Evolutionary conservation across 2,797 vertebrate species (phyloP).

Genomic region (Sarcophilus harrisii): DNA sequence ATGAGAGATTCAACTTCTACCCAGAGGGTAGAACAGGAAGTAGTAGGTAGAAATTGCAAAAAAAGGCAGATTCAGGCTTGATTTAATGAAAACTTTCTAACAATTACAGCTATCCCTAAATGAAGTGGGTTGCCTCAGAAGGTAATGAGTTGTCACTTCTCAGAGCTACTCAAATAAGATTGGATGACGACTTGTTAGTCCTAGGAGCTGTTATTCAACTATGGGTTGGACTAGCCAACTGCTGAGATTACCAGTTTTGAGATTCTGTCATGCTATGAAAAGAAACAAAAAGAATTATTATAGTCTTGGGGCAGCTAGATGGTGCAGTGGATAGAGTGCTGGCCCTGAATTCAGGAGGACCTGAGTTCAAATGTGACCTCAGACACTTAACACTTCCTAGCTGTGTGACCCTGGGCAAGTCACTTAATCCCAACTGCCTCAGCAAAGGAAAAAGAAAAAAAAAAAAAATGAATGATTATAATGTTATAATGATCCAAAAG

Average conservation of each 20-base stretch:
- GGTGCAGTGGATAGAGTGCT: too few relatives aligned
- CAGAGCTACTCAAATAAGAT: not conserved
- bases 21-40: not conserved
- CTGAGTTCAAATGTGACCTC: too few relatives aligned
- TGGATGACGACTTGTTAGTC: not conserved
- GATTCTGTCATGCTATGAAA: not conserved
- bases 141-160: not conserved
- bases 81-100: not conserved
- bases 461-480: constrained; percentile 39
- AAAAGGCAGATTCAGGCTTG: not conserved
- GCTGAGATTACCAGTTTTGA: not conserved
- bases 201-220: not conserved
- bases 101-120: not conserved
- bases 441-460: not conserved
- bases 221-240: not conserved
- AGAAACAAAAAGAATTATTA: constrained; percentile 34
- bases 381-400: too few relatives aligned
- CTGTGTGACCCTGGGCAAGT: too few relatives aligned
- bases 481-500: not conserved
- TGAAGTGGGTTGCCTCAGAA: not conserved
- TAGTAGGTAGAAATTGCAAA: not conserved
- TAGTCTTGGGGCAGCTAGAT: not conserved
- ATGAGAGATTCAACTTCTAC: not conserved
- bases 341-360: too few relatives aligned
- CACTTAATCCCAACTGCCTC: too few relatives aligned